phyloP scores from a whole-genome alignment of 92 coral and sea anemone genomes.

The Hydrozoanthus gracilis region DNA sequence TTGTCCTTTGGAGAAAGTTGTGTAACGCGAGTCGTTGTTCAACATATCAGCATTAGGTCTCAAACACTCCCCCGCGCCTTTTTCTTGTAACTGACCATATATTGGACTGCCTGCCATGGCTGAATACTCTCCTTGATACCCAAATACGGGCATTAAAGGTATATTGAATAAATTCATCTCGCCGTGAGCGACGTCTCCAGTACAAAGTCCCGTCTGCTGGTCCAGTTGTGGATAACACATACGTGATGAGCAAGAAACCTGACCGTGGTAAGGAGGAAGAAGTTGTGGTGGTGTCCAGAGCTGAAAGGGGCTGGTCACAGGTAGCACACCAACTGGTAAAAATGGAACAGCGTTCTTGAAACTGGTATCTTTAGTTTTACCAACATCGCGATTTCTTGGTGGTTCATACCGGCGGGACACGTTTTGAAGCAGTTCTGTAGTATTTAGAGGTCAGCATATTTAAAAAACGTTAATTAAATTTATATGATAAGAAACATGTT shows the following conservation, averaged over 20 bases:
- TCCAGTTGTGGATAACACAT: background rate
- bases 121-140: background rate
- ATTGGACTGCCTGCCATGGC: background rate
- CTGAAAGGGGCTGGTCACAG: conserved; percentile 7
- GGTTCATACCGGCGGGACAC: conserved; percentile 37
- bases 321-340: background rate
- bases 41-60: background rate
- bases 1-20: background rate
- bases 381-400: background rate
- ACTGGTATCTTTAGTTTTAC: background rate
- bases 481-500: background rate
- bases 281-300: background rate
- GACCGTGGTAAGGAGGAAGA: conserved; percentile 4
- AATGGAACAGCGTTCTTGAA: background rate
- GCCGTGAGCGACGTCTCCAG: background rate
- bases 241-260: background rate
- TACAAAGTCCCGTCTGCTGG: background rate
- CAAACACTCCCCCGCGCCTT: background rate
- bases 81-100: background rate
- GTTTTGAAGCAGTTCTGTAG: conserved; percentile 27
- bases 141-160: background rate
- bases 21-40: background rate
- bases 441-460: background rate
- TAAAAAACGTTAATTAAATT: background rate
- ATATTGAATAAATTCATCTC: background rate